phyloP scores from a whole-genome alignment of 2,113 vertebrate genomes.

The Phaetusa simplex region DNA sequence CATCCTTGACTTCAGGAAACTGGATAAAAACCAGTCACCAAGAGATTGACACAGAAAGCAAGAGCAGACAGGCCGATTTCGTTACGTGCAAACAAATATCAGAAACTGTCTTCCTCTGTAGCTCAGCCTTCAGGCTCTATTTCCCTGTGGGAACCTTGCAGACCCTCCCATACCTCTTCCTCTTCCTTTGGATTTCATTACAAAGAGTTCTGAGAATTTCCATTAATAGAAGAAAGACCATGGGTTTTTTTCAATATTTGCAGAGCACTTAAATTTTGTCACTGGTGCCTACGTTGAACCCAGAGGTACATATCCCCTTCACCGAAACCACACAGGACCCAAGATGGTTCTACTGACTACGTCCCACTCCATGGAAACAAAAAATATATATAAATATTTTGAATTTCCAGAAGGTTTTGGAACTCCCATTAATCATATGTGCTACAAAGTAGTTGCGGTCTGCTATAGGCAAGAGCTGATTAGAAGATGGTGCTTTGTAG shows the following conservation, averaged over 20 bases:
- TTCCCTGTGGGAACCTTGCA: not conserved
- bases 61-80: not conserved
- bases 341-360: not conserved
- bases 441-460: not conserved
- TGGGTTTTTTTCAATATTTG: not conserved
- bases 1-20: slow-evolving; percentile 26
- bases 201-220: not conserved
- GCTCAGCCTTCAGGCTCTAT: not conserved
- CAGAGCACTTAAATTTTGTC: not conserved
- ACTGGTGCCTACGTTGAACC: accelerated
- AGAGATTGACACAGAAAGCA: not conserved
- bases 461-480: not conserved
- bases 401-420: not conserved
- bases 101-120: not conserved
- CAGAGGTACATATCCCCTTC: not conserved
- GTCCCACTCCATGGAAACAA: not conserved
- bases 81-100: not conserved
- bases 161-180: not conserved
- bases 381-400: not conserved
- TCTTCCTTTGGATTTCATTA: not conserved
- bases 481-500: not conserved
- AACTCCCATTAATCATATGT: not conserved
- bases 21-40: not conserved
- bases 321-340: not conserved
- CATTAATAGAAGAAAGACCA: not conserved